Conservation (phyloP, 2,888 invertebrate species). For the Eupithecia insigniata region DNA sequence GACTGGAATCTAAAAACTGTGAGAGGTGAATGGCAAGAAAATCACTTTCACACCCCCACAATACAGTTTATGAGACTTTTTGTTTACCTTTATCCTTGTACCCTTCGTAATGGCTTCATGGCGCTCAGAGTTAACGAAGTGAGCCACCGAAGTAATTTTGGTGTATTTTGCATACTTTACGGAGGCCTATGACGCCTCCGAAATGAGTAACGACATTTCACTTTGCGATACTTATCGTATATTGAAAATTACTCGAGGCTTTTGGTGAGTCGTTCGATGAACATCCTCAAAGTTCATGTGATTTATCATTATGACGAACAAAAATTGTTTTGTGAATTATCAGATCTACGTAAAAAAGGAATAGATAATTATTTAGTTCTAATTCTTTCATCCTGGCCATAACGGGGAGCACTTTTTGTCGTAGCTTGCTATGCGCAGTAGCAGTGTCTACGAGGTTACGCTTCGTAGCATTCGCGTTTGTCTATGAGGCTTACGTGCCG, state of each 20-base stretch:
- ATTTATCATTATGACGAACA: constrained; percentile 24
- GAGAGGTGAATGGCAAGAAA: constrained; percentile 41
- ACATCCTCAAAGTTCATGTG: constrained; percentile 29
- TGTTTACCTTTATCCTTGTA: constrained; percentile 43
- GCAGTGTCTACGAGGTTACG: too few relatives aligned
- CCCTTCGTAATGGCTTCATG: constrained; percentile 44
- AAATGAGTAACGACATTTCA: constrained; percentile 43
- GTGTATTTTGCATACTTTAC: constrained; percentile 45
- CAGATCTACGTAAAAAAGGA: too few relatives aligned
- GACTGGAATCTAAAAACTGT: constrained; percentile 28
- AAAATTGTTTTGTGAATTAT: neutral
- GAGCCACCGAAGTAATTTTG: constrained; percentile 42
- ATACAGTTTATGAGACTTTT: constrained; percentile 43
- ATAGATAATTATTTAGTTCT: too few relatives aligned
- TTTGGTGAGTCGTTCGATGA: constrained; percentile 27
- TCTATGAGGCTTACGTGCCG: too few relatives aligned
- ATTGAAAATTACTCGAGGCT: constrained; percentile 38
- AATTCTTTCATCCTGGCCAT: too few relatives aligned
- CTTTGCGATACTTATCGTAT: constrained; percentile 42
- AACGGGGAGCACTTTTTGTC: neutral
- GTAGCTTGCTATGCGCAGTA: neutral
- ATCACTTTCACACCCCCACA: constrained; percentile 37
- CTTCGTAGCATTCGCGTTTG: too few relatives aligned
- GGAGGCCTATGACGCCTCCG: constrained; percentile 34
- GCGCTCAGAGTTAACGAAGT: constrained; percentile 44